phyloP scores from a whole-genome alignment of 1,140 invertebrate genomes.

The Uloborus diversus region DNA sequence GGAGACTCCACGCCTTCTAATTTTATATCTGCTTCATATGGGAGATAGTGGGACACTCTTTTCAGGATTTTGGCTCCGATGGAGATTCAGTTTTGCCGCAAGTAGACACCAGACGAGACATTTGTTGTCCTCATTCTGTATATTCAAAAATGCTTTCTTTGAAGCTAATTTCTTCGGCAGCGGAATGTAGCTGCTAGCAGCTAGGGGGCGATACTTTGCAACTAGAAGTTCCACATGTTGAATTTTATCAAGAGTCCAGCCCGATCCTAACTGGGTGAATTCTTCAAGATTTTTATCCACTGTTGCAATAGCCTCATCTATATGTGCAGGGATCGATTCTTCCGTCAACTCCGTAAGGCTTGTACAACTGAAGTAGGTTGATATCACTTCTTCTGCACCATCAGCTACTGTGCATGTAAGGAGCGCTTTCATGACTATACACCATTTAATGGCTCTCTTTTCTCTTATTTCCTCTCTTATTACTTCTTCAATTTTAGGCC shows the following conservation, averaged over 20 bases:
- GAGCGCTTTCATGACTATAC: too few species aligned
- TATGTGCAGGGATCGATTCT: too few species aligned
- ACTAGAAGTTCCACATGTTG: neutral
- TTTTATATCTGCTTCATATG: slow-evolving; percentile 1
- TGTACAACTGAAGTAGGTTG: too few species aligned
- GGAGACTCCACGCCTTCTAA: neutral
- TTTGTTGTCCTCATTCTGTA: slow-evolving; percentile 11
- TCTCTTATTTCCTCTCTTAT: too few species aligned
- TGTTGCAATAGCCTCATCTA: too few species aligned
- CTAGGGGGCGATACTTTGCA: neutral
- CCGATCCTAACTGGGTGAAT: too few species aligned
- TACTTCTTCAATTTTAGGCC: too few species aligned
- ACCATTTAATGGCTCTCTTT: too few species aligned
- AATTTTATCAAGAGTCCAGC: neutral
- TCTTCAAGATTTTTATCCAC: too few species aligned
- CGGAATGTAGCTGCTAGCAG: neutral
- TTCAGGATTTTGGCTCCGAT: neutral
- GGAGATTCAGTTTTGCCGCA: neutral
- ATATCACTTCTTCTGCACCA: too few species aligned
- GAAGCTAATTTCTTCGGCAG: slow-evolving; percentile 2
- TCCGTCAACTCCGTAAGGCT: too few species aligned
- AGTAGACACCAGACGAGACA: slow-evolving; percentile 29
- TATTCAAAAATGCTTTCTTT: slow-evolving; percentile 30
- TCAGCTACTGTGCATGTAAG: too few species aligned
- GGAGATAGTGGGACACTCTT: neutral